These are phyloP conservation scores for Aspidoscelis tigris DNA, from an alignment of 2,113 vertebrate genomes.

Conservation along the genomic window DNA sequence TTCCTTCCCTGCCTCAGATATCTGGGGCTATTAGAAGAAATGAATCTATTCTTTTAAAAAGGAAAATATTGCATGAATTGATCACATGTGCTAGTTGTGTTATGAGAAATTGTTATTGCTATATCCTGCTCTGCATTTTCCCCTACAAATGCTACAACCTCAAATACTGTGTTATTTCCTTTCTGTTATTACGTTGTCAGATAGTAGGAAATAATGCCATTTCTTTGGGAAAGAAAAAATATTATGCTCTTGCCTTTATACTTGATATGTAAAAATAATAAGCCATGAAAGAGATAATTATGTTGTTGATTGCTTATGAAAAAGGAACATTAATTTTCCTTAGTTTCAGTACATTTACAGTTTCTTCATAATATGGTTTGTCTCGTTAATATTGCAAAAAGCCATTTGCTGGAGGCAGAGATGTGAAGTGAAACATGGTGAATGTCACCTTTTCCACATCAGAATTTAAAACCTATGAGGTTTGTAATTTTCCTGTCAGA, in stretches of 20 bases:
- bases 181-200: neutral
- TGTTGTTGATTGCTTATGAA: slow-evolving; percentile 11
- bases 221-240: neutral
- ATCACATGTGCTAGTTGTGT: neutral
- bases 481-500: slow-evolving; percentile 45
- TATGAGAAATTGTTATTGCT: neutral
- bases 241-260: neutral
- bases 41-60: neutral
- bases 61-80: neutral
- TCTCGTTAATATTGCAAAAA: slow-evolving; percentile 52
- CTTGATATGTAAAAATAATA: slow-evolving; percentile 23
- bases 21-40: neutral
- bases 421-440: slow-evolving; percentile 9
- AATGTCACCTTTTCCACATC: slow-evolving; percentile 12
- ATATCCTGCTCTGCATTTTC: neutral
- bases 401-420: slow-evolving; percentile 44
- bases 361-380: slow-evolving; percentile 24
- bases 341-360: neutral
- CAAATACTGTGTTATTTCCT: neutral
- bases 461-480: slow-evolving; percentile 27
- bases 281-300: neutral
- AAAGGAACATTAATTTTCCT: slow-evolving; percentile 36
- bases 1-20: neutral
- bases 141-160: neutral
- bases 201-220: neutral